Conservation (phyloP, 2,113 vertebrate species). For the Pterophyllum scalare region DNA sequence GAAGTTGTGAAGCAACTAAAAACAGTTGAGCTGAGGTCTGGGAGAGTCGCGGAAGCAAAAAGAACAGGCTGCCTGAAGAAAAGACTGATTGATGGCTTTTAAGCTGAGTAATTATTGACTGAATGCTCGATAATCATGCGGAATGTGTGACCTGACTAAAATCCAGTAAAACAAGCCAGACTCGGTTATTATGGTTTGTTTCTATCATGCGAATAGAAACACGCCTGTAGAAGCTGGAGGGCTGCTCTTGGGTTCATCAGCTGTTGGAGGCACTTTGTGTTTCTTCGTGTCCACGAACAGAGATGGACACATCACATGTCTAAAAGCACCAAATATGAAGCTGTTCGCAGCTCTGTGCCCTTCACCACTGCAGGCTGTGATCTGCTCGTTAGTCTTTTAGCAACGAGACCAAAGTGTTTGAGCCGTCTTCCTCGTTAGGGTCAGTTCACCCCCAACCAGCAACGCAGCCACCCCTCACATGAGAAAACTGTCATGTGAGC, state of each 20-base stretch:
- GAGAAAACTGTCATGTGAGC: conserved; percentile 52
- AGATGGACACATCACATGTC: background rate
- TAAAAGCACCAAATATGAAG: too few relatives aligned
- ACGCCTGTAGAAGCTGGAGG: background rate
- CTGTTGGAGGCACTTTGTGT: background rate
- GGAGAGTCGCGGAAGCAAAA: background rate
- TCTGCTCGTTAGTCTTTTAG: conserved; percentile 18
- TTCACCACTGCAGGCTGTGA: conserved; percentile 8
- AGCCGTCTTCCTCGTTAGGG: conserved; percentile 13
- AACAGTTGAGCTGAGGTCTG: background rate
- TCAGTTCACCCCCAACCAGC: conserved; percentile 7
- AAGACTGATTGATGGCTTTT: background rate
- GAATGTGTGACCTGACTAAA: background rate
- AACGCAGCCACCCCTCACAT: conserved; percentile 32
- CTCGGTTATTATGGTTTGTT: background rate
- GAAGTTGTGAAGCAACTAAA: conserved; percentile 2
- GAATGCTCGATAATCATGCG: background rate
- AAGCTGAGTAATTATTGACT: background rate
- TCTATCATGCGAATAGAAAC: background rate
- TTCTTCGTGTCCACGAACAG: background rate
- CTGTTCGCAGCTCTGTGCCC: background rate
- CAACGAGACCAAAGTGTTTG: background rate
- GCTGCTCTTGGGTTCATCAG: background rate
- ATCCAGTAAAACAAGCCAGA: conserved; percentile 28
- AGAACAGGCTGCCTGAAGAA: background rate